Evolutionary conservation across 2,113 vertebrate species (phyloP).

Genomic region (Gasterosteus aculeatus): DNA sequence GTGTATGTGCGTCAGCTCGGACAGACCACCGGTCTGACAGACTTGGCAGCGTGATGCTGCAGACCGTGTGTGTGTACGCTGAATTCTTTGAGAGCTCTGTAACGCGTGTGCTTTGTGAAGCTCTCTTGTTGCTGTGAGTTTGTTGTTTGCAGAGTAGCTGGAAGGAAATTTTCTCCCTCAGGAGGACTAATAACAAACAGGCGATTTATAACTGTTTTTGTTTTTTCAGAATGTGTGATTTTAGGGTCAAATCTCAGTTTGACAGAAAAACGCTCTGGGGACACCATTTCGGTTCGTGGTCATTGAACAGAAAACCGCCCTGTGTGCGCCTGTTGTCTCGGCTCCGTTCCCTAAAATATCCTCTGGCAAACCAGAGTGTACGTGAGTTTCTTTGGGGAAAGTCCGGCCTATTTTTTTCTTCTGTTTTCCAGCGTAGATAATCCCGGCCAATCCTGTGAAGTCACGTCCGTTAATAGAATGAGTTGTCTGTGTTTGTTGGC

Average conservation of each 20-base stretch:
- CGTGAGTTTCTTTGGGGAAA: slow-evolving; percentile 28
- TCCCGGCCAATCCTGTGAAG: slow-evolving; percentile 22
- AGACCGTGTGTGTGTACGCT: background rate
- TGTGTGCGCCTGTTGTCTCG: slow-evolving; percentile 27
- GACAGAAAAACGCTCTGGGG: background rate
- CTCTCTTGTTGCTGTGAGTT: background rate
- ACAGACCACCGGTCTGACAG: slow-evolving; percentile 40
- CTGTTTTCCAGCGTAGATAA: slow-evolving; percentile 39
- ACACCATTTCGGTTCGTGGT: background rate
- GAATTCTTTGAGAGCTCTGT: slow-evolving; percentile 45
- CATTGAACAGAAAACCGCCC: background rate
- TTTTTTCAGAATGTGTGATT: background rate
- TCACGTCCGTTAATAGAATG: slow-evolving; percentile 18
- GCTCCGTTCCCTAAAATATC: slow-evolving; percentile 45
- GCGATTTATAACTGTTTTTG: background rate
- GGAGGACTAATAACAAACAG: background rate
- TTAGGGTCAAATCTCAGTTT: background rate
- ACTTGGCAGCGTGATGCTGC: slow-evolving; percentile 34
- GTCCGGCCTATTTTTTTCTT: slow-evolving; percentile 6
- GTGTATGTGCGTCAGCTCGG: slow-evolving; percentile 59
- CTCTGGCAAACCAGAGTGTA: slow-evolving; percentile 27
- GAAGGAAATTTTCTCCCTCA: background rate
- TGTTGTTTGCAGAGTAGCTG: background rate
- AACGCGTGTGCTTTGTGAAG: slow-evolving; percentile 17
- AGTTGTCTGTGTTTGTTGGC: slow-evolving; percentile 14